Base-by-base conservation (phyloP, 2,113 vertebrate genomes). In the Urocynchramus pylzowi region DNA sequence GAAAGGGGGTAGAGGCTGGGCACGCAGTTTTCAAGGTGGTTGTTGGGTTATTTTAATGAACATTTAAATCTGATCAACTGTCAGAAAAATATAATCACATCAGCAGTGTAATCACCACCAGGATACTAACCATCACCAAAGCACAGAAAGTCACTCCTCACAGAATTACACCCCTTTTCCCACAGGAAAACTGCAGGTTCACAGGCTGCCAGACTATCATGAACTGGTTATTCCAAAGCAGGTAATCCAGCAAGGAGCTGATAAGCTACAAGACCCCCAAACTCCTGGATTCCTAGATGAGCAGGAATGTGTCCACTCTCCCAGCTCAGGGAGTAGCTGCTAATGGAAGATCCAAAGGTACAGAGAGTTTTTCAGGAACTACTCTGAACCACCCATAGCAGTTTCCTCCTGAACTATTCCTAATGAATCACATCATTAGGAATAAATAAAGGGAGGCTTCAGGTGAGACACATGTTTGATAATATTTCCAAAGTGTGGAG, bases 261-360 rank as follows among this genome's bases (percentile, higher is more conserved):
- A 11, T 3, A 39, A 59, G 22, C 3, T 57, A n/a, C 10, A 50
- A 37, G 2, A 2, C 3, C 0, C 5, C 7, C 31, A 44, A 3
- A 23, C 24, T 49, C 41, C 37, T 67, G 44, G 8, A 67, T 78
- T 82, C 77, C 37, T n/a, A 30, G 10, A 41, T 10, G 2, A 64
- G 57, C 30, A 79, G 45, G 13, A 85, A 59, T 10, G 56, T 6
- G 9, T 41, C 15, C 35, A 52, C 22, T 28, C 37, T 54, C 35
- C 20, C 24, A 59, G 17, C 35, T 60, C 69, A 41, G 33, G 44
- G 41, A 77, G 20, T 2, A 9, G 15, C 7, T 39, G 12, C 49
- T 61, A 22, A 49, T 7, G 13, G 39, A 50, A 92, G 37, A 64
- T 17, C 6, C 50, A 89, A 84, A 59, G 18, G 18, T 4, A 30